A percentile compares a stretch with the other conserved stretches of the same genome.
phyloP scores from a whole-genome alignment of 2,888 invertebrate species.

The Drosophila helvetica region DNA sequence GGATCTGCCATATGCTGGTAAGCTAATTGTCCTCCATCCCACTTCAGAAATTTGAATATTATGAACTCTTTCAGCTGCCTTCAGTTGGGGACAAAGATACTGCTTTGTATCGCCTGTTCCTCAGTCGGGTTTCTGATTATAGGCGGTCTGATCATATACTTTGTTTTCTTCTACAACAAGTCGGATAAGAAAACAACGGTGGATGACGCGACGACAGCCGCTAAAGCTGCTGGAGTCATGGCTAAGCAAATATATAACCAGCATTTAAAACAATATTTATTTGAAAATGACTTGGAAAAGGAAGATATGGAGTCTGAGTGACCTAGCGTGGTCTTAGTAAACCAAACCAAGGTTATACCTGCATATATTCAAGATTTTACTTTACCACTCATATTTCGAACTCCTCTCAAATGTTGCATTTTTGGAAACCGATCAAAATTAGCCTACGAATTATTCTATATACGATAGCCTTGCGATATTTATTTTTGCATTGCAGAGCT shows the following conservation, averaged over 20 bases:
- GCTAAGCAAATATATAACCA: neutral
- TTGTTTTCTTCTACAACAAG: slow-evolving; percentile 17
- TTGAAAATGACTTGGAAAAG: neutral
- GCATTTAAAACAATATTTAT: neutral
- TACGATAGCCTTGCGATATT: no score
- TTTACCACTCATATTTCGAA: no score
- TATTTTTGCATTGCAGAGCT: no score
- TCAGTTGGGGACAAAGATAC: neutral
- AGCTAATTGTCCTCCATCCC: neutral
- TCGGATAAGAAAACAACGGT: neutral
- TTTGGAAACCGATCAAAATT: no score
- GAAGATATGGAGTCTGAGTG: neutral
- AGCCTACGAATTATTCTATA: no score
- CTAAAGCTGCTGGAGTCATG: neutral
- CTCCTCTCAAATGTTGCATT: no score
- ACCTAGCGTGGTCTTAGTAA: no score
- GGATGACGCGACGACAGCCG: neutral
- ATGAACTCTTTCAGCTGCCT: slow-evolving; percentile 6
- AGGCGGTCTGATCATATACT: slow-evolving; percentile 13
- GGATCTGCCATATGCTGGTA: slow-evolving; percentile 23
- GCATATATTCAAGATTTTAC: no score
- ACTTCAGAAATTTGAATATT: neutral
- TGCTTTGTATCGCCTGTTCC: neutral
- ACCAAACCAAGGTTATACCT: no score
- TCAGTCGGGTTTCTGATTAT: neutral